Conservation (phyloP, 2,113 vertebrate genomes). For the Pseudopipra pipra region DNA sequence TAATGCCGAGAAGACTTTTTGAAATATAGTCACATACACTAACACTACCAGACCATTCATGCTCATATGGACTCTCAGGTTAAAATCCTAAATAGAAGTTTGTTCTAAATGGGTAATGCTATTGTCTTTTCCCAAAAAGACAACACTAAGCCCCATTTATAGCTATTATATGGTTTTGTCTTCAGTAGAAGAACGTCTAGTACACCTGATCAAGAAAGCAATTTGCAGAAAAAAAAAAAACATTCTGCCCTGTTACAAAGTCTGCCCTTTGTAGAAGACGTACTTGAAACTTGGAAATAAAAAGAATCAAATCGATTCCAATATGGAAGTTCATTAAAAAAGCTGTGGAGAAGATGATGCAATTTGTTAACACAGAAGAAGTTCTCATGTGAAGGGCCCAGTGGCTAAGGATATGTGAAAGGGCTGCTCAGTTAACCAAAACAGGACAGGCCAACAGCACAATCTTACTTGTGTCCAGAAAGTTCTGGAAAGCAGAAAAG, state of each 20-base stretch:
- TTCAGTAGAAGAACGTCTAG: not conserved
- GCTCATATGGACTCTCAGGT: not conserved
- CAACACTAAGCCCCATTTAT: not conserved
- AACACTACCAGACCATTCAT: not conserved
- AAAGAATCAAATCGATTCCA: not conserved
- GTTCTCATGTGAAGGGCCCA: not conserved
- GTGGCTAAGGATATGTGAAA: not conserved
- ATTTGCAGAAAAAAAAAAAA: not conserved
- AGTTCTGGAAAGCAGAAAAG: not conserved
- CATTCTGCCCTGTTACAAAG: not conserved
- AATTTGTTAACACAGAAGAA: not conserved
- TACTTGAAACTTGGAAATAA: not conserved
- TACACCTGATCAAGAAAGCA: not conserved
- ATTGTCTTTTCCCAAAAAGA: not conserved
- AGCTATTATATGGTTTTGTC: not conserved
- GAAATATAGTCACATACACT: not conserved
- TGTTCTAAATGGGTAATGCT: not conserved
- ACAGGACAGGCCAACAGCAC: not conserved
- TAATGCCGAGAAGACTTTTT: not conserved
- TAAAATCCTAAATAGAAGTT: not conserved
- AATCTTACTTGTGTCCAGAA: not conserved
- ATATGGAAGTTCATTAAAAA: not conserved
- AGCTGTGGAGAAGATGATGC: not conserved
- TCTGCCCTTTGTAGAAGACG: not conserved
- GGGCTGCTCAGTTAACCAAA: not conserved